phyloP scores from a whole-genome alignment of 1,140 invertebrate genomes.

The Zaprionus lachaisei region DNA sequence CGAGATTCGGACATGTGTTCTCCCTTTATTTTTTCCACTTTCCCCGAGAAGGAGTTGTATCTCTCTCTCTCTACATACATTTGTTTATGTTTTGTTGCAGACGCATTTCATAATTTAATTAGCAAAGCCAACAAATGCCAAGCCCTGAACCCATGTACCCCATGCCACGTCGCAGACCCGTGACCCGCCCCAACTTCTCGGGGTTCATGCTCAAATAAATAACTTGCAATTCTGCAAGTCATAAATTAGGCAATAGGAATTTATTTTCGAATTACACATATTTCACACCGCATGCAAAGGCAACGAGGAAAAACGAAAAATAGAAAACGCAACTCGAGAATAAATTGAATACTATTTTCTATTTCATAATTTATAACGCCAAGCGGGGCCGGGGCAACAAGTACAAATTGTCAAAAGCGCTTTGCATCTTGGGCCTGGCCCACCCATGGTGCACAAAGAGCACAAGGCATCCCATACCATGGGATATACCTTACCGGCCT shows the following conservation, averaged over 20 bases:
- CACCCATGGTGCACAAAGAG: constrained; percentile 57
- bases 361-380: constrained; percentile 82
- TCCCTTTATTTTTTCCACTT: constrained; percentile 35
- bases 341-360: constrained; percentile 65
- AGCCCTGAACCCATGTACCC: constrained; percentile 14
- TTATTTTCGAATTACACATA: constrained; percentile 82
- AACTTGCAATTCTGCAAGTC: constrained; percentile 59
- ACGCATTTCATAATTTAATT: constrained; percentile 77
- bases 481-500: neutral
- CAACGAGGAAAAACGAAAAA: constrained; percentile 41
- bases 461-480: neutral
- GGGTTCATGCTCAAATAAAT: constrained; percentile 56
- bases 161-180: neutral
- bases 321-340: constrained; percentile 19
- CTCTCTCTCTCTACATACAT: neutral
- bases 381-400: constrained; percentile 48
- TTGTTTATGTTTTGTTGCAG: constrained; percentile 31
- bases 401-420: constrained; percentile 82
- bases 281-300: constrained; percentile 74
- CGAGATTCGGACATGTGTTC: constrained; percentile 69
- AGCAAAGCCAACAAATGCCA: constrained; percentile 61
- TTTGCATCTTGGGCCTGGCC: constrained; percentile 66
- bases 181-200: constrained; percentile 18
- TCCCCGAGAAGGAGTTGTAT: neutral
- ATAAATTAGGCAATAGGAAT: constrained; percentile 80